A percentile compares a stretch with the other conserved stretches of the same genome.
Conservation (phyloP, 2,888 invertebrate species). For the Eulithis prunata region DNA sequence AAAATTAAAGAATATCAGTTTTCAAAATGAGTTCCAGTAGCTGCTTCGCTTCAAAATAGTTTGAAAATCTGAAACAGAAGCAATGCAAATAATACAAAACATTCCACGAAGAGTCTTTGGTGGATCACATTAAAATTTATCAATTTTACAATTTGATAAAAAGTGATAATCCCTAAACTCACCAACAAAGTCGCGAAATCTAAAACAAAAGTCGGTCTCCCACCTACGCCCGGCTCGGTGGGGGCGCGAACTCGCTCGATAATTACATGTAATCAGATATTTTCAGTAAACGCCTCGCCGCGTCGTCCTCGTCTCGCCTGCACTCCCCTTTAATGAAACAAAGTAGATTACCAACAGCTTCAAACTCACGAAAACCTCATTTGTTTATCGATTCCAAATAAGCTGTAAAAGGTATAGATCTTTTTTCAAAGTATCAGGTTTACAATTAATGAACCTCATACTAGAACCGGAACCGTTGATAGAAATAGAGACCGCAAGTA, state of each 20-base stretch:
- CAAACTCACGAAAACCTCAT: slow-evolving; percentile 28
- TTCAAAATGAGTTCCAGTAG: background rate
- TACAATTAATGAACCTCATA: background rate
- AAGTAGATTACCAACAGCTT: slow-evolving; percentile 50
- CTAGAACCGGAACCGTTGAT: too few species aligned
- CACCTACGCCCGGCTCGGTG: slow-evolving; percentile 16
- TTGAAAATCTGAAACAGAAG: background rate
- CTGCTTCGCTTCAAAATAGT: background rate
- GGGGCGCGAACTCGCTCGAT: slow-evolving; percentile 63
- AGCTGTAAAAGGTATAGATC: too few species aligned
- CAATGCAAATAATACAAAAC: too few species aligned
- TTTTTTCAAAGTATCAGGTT: too few species aligned
- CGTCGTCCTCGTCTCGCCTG: slow-evolving; percentile 61
- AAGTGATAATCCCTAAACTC: background rate
- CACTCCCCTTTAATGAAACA: slow-evolving; percentile 76
- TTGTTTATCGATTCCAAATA: slow-evolving; percentile 9
- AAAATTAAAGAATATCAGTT: too few species aligned
- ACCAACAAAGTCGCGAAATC: slow-evolving; percentile 5
- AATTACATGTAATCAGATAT: slow-evolving; percentile 84
- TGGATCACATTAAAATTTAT: too few species aligned
- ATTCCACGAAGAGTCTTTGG: too few species aligned
- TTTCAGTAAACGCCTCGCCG: slow-evolving; percentile 74
- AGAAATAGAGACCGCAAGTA: too few species aligned
- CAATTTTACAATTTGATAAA: too few species aligned
- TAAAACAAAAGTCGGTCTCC: slow-evolving; percentile 33